Evolutionary conservation across 2,113 vertebrate genomes (phyloP).

Genomic region (Trachemys scripta): DNA sequence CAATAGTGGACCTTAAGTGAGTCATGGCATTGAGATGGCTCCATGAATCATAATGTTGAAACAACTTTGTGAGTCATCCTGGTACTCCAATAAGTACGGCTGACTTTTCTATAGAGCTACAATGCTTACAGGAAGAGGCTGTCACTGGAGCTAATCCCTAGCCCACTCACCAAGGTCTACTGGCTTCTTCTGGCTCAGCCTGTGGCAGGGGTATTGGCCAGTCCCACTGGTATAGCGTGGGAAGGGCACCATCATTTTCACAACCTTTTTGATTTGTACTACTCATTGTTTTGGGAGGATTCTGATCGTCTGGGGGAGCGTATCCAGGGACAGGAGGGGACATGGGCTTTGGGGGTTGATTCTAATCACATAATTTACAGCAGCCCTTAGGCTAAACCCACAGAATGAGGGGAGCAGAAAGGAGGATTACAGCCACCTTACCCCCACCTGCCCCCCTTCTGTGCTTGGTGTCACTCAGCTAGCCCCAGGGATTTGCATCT

Average conservation of each 20-base stretch:
- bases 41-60: constrained; percentile 51
- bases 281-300: neutral
- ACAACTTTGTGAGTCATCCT: constrained; percentile 54
- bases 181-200: neutral
- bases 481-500: neutral
- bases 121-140: neutral
- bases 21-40: constrained; percentile 46
- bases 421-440: neutral
- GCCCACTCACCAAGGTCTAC: neutral
- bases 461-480: neutral
- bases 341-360: neutral
- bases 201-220: neutral
- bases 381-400: neutral
- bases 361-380: neutral
- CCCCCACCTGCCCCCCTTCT: neutral
- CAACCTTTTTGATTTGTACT: neutral
- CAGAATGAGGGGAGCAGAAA: neutral
- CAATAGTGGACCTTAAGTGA: constrained; percentile 41
- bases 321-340: neutral
- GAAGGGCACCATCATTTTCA: neutral
- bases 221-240: neutral
- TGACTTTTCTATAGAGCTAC: neutral
- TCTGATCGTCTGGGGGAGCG: neutral
- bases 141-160: neutral
- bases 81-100: neutral